Evolutionary conservation across 2,888 invertebrate species (phyloP), one percentile per base, ranked within the genome.

Genomic region (Volucella zonaria): DNA sequence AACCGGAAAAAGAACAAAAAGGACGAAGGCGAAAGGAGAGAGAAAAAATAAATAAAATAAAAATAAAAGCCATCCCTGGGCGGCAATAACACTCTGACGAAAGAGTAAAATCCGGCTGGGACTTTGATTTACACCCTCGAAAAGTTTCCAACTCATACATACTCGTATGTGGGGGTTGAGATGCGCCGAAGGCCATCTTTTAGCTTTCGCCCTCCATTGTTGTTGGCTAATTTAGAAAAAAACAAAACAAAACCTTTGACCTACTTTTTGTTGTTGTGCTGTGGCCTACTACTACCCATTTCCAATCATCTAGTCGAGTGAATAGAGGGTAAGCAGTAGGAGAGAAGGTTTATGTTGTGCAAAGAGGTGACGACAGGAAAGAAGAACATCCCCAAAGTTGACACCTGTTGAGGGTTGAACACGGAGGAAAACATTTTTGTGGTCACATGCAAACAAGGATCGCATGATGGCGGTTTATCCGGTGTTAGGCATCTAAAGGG

Each of bases 401-500:
- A 58, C 58, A 58, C 58, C 58, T 58, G 58, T 58, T 58, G 58
- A 58, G 58, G 31, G 58, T 58, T 38, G 14, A 58, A 58, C 31
- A 31, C 6, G 31, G 31, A 31, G 31, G 6, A 6, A 31, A 31
- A 31, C 31, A 31, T 31, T 31, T 31, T 54, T 54, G 54, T 64
- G 74, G 56, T 47, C 18, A 45, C 54, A 31, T 31, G n/a, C 40
- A 49, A 74, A 74, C 74, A 74, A 12, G 74, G 64, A 47, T 64
- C 61, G 56, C 51, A 74, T 64, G 52, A 64, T 64, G 38, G 54
- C 23, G 54, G 54, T 43, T 47, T 40, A 31, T 54, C 38, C 23
- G 54, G 54, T 31, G 9, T 9, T 54, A 14, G 18, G 18, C 61
- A 43, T 12, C 52, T 31, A 52, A 40, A 40, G 11, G 12, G 31